Evolutionary conservation across 1,140 invertebrate species (phyloP), one percentile per base, ranked within the genome.

Genomic region (Musca domestica): DNA sequence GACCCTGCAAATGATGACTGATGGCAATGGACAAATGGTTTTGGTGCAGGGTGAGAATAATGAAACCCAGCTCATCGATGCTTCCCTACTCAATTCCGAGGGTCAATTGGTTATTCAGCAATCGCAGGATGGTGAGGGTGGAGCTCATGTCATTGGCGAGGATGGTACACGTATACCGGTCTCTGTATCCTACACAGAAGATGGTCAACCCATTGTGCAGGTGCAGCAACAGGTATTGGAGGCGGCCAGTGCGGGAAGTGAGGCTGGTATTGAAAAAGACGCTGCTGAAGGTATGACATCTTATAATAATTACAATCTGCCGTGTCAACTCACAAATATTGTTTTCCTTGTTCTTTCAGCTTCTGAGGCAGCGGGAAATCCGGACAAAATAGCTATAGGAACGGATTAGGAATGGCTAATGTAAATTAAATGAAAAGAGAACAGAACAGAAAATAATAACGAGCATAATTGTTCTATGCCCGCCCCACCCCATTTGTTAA

Each of bases 1-100:
- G 65, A 82, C 80, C 7, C 67, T 81, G 0, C 80, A 82, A 72
- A 81, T 81, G 80, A 81, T 81, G 74, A 79, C 75, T 52, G 80
- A 80, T 47, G 74, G 72, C 63, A 81, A 73, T 68, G 78, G 78
- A 30, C 80, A 81, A 64, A 82, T 82, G 80, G 80, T 82, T 20
- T 74, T 82, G n/a, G 80, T 82, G 1, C 80, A 82, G 67, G 74
- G 75, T 20, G 80, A 78, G 52, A 77, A 80, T 69, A 80, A 81
- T 73, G 80, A 81, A 61, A 74, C 80, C 30, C 80, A 82, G 68
- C 69, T 82, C 12, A 82, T 82, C 46, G 80, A 82, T 69, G 80
- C 80, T 22, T 82, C 80, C 2, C 69, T 82, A 5, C 63, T 82
- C 0, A 81, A 81, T 27, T 73, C 80, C 19, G 80, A 81, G 48